Conservation (phyloP, 1,140 invertebrate species). For the Propsilocerus akamusi region DNA sequence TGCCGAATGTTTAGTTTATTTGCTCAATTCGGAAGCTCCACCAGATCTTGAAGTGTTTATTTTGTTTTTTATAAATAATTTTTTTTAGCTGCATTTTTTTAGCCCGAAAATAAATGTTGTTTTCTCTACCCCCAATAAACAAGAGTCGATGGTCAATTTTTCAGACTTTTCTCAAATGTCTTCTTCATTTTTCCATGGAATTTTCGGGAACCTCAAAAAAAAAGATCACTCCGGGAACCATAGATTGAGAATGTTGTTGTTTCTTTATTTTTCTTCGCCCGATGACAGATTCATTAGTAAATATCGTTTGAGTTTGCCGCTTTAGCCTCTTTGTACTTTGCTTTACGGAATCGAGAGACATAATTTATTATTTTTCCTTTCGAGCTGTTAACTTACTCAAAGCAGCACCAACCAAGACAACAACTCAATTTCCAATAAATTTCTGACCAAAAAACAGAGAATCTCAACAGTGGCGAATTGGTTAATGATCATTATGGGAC, state of each 20-base stretch:
- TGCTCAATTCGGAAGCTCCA: neutral
- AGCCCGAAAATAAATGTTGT: neutral
- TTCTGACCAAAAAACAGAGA: too few relatives aligned
- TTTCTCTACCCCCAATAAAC: too few relatives aligned
- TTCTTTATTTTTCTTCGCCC: neutral
- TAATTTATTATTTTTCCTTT: conserved; percentile 2
- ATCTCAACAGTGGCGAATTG: neutral
- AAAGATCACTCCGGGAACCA: too few relatives aligned
- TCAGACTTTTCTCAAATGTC: neutral
- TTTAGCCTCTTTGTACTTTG: neutral
- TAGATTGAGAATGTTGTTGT: too few relatives aligned
- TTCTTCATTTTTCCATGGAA: neutral
- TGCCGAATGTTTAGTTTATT: too few relatives aligned
- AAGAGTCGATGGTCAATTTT: conserved; percentile 3
- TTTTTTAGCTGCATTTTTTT: neutral
- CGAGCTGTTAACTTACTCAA: neutral
- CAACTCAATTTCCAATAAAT: too few relatives aligned
- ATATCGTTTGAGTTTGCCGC: neutral
- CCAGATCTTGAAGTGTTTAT: neutral
- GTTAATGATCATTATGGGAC: too few relatives aligned
- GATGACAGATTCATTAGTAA: conserved; percentile 4
- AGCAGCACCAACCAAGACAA: neutral
- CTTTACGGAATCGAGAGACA: too few relatives aligned
- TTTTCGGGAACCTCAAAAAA: too few relatives aligned
- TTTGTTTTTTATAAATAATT: neutral